A percentile compares a stretch with the other conserved stretches of the same genome.
Evolutionary conservation across 2,888 invertebrate genomes (phyloP).

Genomic region (Drepana falcataria): DNA sequence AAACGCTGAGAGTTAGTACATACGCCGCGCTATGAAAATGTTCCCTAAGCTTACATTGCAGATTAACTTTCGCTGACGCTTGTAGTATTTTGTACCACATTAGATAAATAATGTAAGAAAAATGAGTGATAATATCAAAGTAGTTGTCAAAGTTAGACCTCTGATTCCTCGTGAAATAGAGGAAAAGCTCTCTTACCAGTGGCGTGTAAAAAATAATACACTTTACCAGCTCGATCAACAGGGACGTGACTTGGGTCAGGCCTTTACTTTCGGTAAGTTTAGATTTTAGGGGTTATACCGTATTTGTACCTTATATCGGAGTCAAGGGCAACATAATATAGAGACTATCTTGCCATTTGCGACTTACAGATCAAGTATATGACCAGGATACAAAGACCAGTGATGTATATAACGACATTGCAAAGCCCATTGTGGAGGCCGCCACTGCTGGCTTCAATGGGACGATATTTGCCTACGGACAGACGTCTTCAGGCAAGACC

Average conservation of each 20-base stretch:
- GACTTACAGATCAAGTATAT: slow-evolving; percentile 84
- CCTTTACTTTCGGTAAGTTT: slow-evolving; percentile 63
- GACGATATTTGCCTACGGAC: slow-evolving; percentile 94
- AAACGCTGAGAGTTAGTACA: slow-evolving; percentile 3
- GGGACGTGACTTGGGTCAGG: slow-evolving; percentile 48
- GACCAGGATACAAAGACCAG: slow-evolving; percentile 76
- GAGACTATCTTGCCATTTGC: slow-evolving; percentile 3
- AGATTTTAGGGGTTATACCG: slow-evolving; percentile 22
- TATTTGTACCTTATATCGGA: too few relatives aligned
- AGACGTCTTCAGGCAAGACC: slow-evolving; percentile 94
- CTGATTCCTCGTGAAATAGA: slow-evolving; percentile 81
- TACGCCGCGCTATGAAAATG: not conserved
- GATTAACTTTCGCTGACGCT: not conserved
- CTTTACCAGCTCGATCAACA: slow-evolving; percentile 79
- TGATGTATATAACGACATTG: slow-evolving; percentile 82
- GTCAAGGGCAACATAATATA: too few relatives aligned
- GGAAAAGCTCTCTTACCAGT: slow-evolving; percentile 75
- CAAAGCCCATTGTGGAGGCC: slow-evolving; percentile 84
- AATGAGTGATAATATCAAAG: slow-evolving; percentile 85
- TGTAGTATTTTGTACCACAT: slow-evolving; percentile 17
- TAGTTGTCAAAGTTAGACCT: slow-evolving; percentile 86
- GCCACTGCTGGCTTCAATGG: slow-evolving; percentile 88
- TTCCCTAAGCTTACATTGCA: not conserved
- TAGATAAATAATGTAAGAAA: slow-evolving; percentile 29
- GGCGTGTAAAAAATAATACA: slow-evolving; percentile 80